Evolutionary conservation across 2,113 vertebrate species (phyloP).

Genomic region (Neofelis nebulosa): DNA sequence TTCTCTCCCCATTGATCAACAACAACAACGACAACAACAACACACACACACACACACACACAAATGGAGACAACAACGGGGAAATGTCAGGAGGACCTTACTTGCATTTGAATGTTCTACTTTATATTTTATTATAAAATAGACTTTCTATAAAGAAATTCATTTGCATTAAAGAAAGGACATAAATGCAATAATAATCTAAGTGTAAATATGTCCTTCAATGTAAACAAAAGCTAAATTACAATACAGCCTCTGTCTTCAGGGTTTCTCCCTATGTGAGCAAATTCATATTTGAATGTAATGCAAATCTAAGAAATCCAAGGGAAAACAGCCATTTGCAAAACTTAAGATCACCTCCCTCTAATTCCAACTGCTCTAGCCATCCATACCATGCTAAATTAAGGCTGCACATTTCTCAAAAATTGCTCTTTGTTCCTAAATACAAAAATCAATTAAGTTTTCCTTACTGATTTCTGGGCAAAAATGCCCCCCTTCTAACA

Average conservation of each 20-base stretch:
- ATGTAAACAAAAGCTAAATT: slow-evolving; percentile 56
- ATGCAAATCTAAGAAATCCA: slow-evolving; percentile 72
- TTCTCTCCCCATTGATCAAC: not conserved
- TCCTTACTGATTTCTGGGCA: slow-evolving; percentile 7
- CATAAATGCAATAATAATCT: slow-evolving; percentile 13
- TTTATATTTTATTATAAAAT: slow-evolving; percentile 50
- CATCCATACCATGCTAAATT: not conserved
- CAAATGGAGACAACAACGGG: not conserved
- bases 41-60: not conserved
- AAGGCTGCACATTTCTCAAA: slow-evolving; percentile 31
- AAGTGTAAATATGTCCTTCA: slow-evolving; percentile 10
- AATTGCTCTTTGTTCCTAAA: slow-evolving; percentile 36
- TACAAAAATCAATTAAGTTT: slow-evolving; percentile 32
- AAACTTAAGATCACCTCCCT: slow-evolving; percentile 50
- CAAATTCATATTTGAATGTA: slow-evolving; percentile 60
- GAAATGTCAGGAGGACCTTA: not conserved
- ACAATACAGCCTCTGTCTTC: slow-evolving; percentile 12
- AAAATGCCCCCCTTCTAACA: slow-evolving; percentile 27
- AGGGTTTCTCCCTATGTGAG: not conserved
- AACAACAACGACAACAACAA: not conserved
- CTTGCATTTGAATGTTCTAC: slow-evolving; percentile 8
- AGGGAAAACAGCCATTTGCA: slow-evolving; percentile 64
- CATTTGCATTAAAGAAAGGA: slow-evolving; percentile 54
- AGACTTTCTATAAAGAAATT: not conserved
- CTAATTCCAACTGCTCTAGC: not conserved